These are phyloP conservation scores for Gyps fulvus DNA, from an alignment of 2,113 vertebrate genomes.

Conservation along the genomic window DNA sequence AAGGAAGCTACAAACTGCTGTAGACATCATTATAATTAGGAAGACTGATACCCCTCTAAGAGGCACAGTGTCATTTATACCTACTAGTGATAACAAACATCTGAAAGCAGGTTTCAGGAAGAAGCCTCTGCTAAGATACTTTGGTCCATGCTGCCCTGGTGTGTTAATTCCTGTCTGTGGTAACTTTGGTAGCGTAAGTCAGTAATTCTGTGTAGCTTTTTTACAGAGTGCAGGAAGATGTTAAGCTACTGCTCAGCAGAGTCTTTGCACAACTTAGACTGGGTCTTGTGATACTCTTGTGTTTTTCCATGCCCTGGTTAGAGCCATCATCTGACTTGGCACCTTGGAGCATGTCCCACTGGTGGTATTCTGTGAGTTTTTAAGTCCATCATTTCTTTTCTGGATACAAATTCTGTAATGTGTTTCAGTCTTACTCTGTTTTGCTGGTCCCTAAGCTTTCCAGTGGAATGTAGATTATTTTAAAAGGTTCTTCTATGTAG, in stretches of 20 bases:
- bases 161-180: neutral
- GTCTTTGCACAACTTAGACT: neutral
- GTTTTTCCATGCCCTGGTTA: neutral
- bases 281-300: too few species aligned
- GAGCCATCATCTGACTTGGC: neutral
- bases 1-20: neutral
- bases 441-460: neutral
- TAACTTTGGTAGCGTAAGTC: too few species aligned
- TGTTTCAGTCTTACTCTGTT: neutral
- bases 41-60: neutral
- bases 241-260: neutral
- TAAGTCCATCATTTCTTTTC: neutral
- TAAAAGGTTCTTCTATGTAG: neutral
- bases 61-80: too few species aligned
- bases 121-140: too few species aligned
- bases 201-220: accelerated
- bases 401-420: neutral
- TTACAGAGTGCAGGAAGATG: neutral
- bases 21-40: neutral
- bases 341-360: too few species aligned
- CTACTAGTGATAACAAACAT: neutral
- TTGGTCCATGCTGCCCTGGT: neutral
- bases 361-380: neutral
- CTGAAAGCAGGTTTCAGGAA: neutral
- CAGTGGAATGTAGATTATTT: neutral